These are phyloP conservation scores for Brachionus asplanchnoidis DNA, from an alignment of 1,140 invertebrate species.

Conservation along the genomic window DNA sequence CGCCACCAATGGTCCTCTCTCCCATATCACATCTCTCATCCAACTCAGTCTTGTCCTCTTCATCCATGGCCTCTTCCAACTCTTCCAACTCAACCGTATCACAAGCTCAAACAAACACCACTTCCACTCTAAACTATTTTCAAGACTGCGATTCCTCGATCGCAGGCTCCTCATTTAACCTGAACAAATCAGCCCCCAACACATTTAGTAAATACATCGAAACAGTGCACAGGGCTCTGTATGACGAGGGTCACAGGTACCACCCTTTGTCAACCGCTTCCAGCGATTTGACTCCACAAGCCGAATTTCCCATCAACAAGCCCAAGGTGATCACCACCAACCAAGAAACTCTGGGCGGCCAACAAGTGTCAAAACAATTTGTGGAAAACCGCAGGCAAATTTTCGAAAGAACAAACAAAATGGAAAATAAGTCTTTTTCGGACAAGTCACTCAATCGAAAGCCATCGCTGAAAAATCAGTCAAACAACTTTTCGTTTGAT, in stretches of 20 bases:
- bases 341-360: background rate
- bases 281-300: background rate
- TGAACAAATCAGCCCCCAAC: background rate
- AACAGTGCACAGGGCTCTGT: slow-evolving; percentile 12
- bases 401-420: background rate
- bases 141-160: background rate
- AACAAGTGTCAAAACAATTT: slow-evolving; percentile 33
- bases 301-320: background rate
- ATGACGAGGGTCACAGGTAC: background rate
- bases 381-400: slow-evolving; percentile 15
- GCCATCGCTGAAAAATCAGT: slow-evolving; percentile 4
- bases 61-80: background rate
- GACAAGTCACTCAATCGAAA: background rate
- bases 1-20: background rate
- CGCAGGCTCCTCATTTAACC: background rate
- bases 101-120: slow-evolving; percentile 30
- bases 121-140: slow-evolving; percentile 2
- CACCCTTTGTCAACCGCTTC: background rate
- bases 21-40: background rate
- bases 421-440: background rate
- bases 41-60: background rate
- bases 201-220: slow-evolving; percentile 40
- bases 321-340: background rate
- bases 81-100: slow-evolving; percentile 5
- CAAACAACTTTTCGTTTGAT: slow-evolving; percentile 7